A percentile compares a stretch with the other conserved stretches of the same genome.
Evolutionary conservation across 1,140 invertebrate genomes (phyloP).

Genomic region (Phthorimaea operculella): DNA sequence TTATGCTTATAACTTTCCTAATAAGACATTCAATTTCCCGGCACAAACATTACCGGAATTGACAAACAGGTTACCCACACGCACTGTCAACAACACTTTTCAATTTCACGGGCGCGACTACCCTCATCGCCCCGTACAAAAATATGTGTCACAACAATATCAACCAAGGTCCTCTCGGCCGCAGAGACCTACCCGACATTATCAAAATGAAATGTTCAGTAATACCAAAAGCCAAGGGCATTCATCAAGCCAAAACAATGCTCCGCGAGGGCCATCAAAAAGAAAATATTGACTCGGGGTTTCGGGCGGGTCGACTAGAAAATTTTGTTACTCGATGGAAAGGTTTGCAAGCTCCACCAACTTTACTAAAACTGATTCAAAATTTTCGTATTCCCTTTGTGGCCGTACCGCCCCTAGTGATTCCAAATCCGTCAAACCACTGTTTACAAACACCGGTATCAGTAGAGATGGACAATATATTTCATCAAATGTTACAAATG

Average conservation of each 20-base stretch:
- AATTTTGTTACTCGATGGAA: background rate
- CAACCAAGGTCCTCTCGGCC: background rate
- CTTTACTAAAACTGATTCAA: slow-evolving; percentile 4
- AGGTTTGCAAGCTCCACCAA: slow-evolving; percentile 8
- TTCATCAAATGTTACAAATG: background rate
- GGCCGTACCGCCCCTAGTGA: slow-evolving; percentile 4
- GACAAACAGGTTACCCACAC: background rate
- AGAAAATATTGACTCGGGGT: slow-evolving; percentile 1
- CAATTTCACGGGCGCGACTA: background rate
- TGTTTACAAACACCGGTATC: slow-evolving; percentile 9
- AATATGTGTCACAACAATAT: background rate
- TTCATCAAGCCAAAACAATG: background rate
- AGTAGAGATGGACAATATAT: slow-evolving; percentile 11
- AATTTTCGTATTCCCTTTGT: slow-evolving; percentile 1
- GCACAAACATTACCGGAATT: background rate
- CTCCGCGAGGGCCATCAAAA: background rate
- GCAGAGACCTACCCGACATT: background rate
- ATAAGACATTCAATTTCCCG: background rate
- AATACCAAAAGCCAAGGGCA: background rate
- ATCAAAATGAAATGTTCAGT: background rate
- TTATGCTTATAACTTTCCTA: background rate
- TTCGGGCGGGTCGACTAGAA: background rate
- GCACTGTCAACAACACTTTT: background rate
- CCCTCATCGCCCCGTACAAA: background rate
- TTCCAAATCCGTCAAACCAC: background rate